Evolutionary conservation across 2,888 invertebrate species (phyloP), one percentile per base, ranked within the genome.

Genomic region (Meghimatium bilineatum): DNA sequence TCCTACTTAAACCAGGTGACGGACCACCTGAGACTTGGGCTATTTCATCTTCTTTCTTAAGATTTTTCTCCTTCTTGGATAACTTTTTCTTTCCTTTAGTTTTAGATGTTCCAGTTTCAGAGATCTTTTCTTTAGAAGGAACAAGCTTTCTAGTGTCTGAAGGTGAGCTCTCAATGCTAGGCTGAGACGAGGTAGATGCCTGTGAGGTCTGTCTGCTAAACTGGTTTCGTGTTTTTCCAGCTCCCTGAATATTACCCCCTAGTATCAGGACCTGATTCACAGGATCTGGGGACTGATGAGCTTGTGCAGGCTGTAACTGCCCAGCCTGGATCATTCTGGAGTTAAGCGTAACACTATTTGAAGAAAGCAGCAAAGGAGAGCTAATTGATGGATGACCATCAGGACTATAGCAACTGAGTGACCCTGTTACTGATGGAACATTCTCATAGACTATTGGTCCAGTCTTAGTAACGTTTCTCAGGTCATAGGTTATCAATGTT

Each of bases 381-480:
- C 32, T 80, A 26, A 20, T 49, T 5, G 56, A 72, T 26, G 69
- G 72, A 32, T 44, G 67, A 34, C 72, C 60, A 26, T 80, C 72
- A 34, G 72, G 71, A n/a, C 36, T 56, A 32, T 72, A 72, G 29
- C 71, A 72, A 77, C 71, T 77, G 3, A 82, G 20, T 23, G 82
- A 71, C 23, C 34, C 69, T 3, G 38, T 3, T 26, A 78, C 26
- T 29, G 78, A 63, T 23, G 83, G 78, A 23, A 83, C 44, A 36
- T 84, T 84, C 63, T 84, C 84, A 66, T 84, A 84, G 12, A 84
- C 80, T 34, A 84, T 75, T 44, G 84, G 84, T 29, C 84, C 84
- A 49, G 67, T 71, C 8, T 63, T 84, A 8, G 72, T 66, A 17
- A 84, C 44, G 34, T 78, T 80, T 23, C 84, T 36, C 1, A 84